phyloP scores from a whole-genome alignment of 2,797 vertebrate genomes.

The Columba guinea region DNA sequence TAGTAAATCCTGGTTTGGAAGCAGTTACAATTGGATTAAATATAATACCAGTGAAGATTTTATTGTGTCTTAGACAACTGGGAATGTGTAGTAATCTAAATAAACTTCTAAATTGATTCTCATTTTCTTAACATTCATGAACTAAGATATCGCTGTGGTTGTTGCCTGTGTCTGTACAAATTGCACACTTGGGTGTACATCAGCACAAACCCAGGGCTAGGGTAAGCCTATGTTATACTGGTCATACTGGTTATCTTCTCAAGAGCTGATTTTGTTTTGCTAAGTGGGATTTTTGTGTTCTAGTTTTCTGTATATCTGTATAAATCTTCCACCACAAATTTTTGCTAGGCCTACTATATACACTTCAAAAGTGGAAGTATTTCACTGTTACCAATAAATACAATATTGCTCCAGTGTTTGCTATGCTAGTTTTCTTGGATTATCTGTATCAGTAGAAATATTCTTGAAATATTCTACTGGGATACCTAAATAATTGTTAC shows the following conservation, averaged over 20 bases:
- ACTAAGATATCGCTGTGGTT: neutral
- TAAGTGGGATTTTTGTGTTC: neutral
- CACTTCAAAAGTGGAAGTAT: neutral
- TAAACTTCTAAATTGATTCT: neutral
- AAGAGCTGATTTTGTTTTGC: neutral
- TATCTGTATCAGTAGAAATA: neutral
- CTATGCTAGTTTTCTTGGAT: neutral
- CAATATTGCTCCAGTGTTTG: neutral
- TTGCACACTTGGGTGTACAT: fast-evolving
- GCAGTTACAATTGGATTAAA: neutral
- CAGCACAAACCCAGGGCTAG: neutral
- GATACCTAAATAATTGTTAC: neutral
- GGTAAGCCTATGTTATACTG: neutral
- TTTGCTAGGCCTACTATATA: neutral
- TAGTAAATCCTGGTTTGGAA: neutral
- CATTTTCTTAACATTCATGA: neutral
- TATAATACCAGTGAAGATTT: neutral
- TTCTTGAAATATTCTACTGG: neutral
- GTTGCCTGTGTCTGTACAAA: neutral
- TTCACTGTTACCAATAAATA: neutral
- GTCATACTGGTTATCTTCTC: neutral
- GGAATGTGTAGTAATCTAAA: neutral
- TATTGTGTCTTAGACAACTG: neutral
- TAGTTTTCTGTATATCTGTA: neutral
- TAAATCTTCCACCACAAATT: neutral